Conservation (phyloP, 92 coral and sea anemone genomes). For the Pocillopora grandis region DNA sequence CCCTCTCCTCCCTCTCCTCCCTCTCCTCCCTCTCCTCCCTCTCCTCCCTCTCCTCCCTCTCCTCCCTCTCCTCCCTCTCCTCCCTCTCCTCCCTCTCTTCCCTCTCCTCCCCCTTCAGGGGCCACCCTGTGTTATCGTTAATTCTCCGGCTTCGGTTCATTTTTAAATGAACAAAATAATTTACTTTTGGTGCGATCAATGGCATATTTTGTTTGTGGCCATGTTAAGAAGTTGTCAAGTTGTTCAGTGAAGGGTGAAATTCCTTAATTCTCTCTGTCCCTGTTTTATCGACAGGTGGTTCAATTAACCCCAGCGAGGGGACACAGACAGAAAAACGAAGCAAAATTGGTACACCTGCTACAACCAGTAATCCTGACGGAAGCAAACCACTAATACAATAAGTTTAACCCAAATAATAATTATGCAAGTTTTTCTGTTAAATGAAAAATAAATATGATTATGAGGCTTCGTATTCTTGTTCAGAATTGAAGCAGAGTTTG, state of each 20-base stretch:
- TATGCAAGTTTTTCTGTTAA: background rate
- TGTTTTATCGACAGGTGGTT: background rate
- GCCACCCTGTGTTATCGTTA: no score
- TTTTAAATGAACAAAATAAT: no score
- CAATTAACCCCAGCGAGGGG: background rate
- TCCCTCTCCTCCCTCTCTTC: no score
- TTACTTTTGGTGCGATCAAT: background rate
- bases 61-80: no score
- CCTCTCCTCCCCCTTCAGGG: no score
- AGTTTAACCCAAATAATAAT: background rate
- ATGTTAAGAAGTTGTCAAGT: background rate
- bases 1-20: no score
- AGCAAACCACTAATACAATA: background rate
- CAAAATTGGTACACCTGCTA: constrained; percentile 10
- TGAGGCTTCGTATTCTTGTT: background rate
- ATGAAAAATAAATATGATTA: constrained; percentile 10
- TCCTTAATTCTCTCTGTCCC: background rate
- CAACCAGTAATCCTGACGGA: constrained; percentile 14
- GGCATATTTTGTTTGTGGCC: background rate
- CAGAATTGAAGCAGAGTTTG: background rate
- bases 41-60: no score
- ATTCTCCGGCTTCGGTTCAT: no score
- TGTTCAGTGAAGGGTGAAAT: background rate
- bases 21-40: no score
- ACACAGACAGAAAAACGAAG: background rate